Percentiles rank a stretch among this genome's conserved stretches.
These are phyloP conservation scores for Salpingus planirostris DNA, from an alignment of 2,888 invertebrate species.

Conservation along the genomic window DNA sequence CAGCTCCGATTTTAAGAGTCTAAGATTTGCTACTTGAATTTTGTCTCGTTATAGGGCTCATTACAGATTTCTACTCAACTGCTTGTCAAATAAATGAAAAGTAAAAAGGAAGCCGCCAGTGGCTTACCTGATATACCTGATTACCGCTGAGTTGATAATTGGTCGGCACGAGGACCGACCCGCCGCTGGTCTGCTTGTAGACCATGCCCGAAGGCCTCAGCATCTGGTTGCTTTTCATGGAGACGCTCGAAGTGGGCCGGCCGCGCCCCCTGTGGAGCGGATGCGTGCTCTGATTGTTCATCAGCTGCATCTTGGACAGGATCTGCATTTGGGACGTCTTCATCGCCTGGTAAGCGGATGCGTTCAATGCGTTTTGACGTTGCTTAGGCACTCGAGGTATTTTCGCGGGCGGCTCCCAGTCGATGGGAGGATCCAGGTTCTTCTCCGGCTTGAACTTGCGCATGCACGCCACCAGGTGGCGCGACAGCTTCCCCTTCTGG, in stretches of 20 bases:
- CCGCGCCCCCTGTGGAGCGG: constrained; percentile 37
- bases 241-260: constrained; percentile 29
- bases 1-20: too few species aligned
- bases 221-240: constrained; percentile 14
- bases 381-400: constrained; percentile 63
- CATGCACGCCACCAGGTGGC: constrained; percentile 79
- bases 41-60: too few species aligned
- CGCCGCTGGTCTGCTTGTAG: constrained; percentile 54
- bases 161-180: constrained; percentile 48
- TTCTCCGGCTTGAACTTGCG: constrained; percentile 83
- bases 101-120: too few species aligned
- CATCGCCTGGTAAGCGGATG: constrained; percentile 44
- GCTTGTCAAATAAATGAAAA: not conserved
- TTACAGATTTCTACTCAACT: too few species aligned
- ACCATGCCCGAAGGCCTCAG: constrained; percentile 49
- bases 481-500: constrained; percentile 80
- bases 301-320: constrained; percentile 37
- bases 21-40: too few species aligned
- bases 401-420: constrained; percentile 92
- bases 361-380: constrained; percentile 32
- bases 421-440: constrained; percentile 77
- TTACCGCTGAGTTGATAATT: constrained; percentile 53
- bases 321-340: constrained; percentile 30
- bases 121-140: constrained; percentile 55
- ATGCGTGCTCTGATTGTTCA: constrained; percentile 19